A percentile compares a stretch with the other conserved stretches of the same genome.
Evolutionary conservation across 64 coral and sea anemone genomes (phyloP).

Genomic region (Cladopsammia gracilis): DNA sequence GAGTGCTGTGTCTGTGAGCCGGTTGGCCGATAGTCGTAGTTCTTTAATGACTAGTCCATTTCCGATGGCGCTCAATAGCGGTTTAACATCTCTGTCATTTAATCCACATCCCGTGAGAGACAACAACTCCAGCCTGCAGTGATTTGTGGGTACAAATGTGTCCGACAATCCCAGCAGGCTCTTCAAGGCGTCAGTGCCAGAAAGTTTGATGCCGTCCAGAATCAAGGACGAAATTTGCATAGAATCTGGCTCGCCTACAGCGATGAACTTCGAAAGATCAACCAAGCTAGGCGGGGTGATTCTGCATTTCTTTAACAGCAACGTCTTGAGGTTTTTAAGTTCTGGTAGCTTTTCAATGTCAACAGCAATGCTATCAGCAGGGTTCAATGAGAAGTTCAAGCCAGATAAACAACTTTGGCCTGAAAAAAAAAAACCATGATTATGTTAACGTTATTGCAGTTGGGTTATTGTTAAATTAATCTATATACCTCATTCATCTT

Average conservation of each 20-base stretch:
- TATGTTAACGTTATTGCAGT: neutral
- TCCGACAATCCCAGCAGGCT: conserved; percentile 70
- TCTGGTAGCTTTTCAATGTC: conserved; percentile 25
- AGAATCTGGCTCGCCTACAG: neutral
- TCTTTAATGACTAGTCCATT: conserved; percentile 67
- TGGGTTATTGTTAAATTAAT: too few species aligned
- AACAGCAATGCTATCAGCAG: conserved; percentile 52
- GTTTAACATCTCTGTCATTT: conserved; percentile 79
- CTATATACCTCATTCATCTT: too few species aligned
- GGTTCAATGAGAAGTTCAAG: conserved; percentile 73
- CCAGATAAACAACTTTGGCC: conserved; percentile 4
- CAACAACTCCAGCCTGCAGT: conserved; percentile 42
- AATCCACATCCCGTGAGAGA: conserved; percentile 66
- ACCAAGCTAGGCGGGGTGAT: conserved; percentile 53
- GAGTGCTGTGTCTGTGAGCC: conserved; percentile 75
- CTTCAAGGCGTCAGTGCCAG: conserved; percentile 63
- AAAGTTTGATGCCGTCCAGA: conserved; percentile 81
- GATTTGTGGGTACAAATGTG: conserved; percentile 54
- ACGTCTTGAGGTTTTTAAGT: conserved; percentile 45
- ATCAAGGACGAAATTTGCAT: conserved; percentile 42
- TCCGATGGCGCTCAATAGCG: conserved; percentile 60
- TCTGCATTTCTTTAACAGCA: conserved; percentile 65
- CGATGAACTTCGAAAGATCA: conserved; percentile 51
- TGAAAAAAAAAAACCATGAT: neutral
- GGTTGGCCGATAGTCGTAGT: conserved; percentile 69